These are phyloP conservation scores for Apodemia zela DNA, from an alignment of 2,888 invertebrate species.

Conservation along the genomic window DNA sequence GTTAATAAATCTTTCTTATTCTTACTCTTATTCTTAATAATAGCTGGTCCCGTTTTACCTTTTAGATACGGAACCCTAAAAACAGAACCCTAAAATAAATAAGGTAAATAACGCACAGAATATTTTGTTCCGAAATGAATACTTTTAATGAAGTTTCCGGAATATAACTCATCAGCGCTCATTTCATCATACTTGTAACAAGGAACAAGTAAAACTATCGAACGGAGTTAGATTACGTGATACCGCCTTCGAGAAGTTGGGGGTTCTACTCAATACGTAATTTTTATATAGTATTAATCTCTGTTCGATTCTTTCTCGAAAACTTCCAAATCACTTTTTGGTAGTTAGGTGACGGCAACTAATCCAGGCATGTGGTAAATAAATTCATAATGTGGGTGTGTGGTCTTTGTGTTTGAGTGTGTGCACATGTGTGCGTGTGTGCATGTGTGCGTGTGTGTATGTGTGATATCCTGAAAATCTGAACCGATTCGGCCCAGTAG, in stretches of 20 bases:
- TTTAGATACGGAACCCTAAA: too few relatives aligned
- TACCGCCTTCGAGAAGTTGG: not conserved
- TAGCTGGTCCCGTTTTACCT: too few relatives aligned
- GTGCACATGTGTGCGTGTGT: too few relatives aligned
- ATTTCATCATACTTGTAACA: not conserved
- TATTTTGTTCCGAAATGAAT: not conserved
- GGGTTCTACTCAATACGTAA: not conserved
- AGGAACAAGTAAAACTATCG: not conserved
- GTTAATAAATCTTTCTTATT: too few relatives aligned
- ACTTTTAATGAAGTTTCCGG: not conserved
- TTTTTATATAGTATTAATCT: not conserved
- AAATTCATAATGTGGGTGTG: too few relatives aligned
- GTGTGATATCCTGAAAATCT: too few relatives aligned
- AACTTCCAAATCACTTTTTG: not conserved
- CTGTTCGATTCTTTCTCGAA: not conserved
- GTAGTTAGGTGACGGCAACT: not conserved
- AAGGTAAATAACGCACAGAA: not conserved
- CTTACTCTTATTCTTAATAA: too few relatives aligned
- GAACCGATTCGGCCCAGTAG: too few relatives aligned
- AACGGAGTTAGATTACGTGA: not conserved
- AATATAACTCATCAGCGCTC: slow-evolving; percentile 1
- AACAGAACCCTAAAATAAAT: not conserved
- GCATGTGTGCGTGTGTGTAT: too few relatives aligned
- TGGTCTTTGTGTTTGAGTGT: too few relatives aligned
- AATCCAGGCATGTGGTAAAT: too few relatives aligned